Evolutionary conservation across 30 jellyfish, hydroid and myxozoan species (phyloP), one percentile per base, ranked within the genome.

Genomic region (Catostylus mosaicus): DNA sequence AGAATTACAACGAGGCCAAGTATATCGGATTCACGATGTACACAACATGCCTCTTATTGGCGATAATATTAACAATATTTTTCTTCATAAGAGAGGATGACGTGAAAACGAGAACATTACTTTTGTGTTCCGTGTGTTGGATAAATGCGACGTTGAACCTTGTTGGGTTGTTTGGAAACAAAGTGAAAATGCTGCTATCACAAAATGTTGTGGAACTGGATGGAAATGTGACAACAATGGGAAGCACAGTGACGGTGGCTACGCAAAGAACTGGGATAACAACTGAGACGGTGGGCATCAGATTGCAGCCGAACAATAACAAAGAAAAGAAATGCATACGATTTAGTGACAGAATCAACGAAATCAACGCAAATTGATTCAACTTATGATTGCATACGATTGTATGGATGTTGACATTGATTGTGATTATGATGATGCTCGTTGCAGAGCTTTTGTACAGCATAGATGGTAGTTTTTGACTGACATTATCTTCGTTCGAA

Each of bases 1-100:
- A 88, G 91, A 94, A 94, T 70, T 94, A 94, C 84, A 94, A 94
- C 85, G 99, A 94, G 78, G 97, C 99, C 0, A 88, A 88, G 81
- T 83, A 87, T 78, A 94, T 94, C 23, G 99, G 97, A 36, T 73
- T 88, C 40, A 88, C 99, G 23, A 80, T 94, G 95, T 94, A 88
- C 76, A 48, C 87, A 19, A 72, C 99, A 0, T 94, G 97, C 72
- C 83, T 84, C 72, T 67, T 61, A 7, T 67, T 95, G 88, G 94
- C 92, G 1, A 82, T 88, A 3, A 73, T 88, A n/a, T 31, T 87
- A 29, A 92, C 96, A 5, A 48, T 82, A n/a, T 88, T 76, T 78
- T 60, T 32, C 26, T 56, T 88, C 31, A 56, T 87, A 11, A 75
- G 68, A 20, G 94, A 83, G 57, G 85, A 67, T 19, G 96, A 84